phyloP scores from a whole-genome alignment of 2,113 vertebrate species.

The Notothenia coriiceps region DNA sequence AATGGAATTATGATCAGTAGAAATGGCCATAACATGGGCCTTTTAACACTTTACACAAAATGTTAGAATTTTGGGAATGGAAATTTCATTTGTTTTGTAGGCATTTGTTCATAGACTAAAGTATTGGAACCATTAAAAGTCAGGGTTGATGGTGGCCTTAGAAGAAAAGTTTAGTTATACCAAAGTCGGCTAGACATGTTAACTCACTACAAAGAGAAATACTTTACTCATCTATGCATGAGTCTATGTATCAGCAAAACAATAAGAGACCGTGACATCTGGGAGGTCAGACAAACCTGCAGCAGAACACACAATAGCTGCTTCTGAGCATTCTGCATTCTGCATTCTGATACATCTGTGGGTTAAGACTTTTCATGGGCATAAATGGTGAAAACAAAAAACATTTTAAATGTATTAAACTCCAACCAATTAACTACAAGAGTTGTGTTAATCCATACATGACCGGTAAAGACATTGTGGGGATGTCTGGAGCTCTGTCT shows the following conservation, averaged over 20 bases:
- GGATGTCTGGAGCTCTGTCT: slow-evolving; percentile 37
- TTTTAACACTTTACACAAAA: no score
- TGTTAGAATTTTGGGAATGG: no score
- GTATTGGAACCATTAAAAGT: neutral
- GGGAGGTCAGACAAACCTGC: neutral
- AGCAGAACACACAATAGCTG: slow-evolving; percentile 21
- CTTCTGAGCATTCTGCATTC: neutral
- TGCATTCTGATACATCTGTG: neutral
- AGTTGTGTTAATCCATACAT: slow-evolving; percentile 51
- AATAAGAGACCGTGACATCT: slow-evolving; percentile 3
- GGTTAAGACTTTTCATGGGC: slow-evolving; percentile 7
- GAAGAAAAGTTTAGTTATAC: no score
- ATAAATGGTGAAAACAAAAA: neutral
- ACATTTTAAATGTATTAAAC: slow-evolving; percentile 26
- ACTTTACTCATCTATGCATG: neutral
- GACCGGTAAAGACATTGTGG: slow-evolving; percentile 29
- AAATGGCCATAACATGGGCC: no score
- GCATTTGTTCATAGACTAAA: no score
- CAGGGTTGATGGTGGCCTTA: neutral
- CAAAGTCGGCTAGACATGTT: no score
- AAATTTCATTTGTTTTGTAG: no score
- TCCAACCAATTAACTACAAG: slow-evolving; percentile 42
- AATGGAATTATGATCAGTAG: no score
- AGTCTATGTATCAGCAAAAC: slow-evolving; percentile 14
- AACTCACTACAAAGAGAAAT: neutral